Evolutionary conservation across 92 coral and sea anemone genomes (phyloP).

Genomic region (Pocillopora meandrina): DNA sequence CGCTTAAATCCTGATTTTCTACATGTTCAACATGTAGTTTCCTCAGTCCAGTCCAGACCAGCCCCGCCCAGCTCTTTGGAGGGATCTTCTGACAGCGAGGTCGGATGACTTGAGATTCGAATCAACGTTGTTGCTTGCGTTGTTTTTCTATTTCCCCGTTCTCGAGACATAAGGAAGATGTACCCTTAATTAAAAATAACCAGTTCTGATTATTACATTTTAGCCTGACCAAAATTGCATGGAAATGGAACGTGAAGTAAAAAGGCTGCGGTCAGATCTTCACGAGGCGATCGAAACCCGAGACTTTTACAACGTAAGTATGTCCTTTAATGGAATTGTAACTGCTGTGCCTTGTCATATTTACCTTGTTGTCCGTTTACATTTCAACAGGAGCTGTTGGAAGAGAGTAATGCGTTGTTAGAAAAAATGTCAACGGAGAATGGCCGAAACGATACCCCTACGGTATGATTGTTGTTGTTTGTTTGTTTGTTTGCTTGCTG

Average conservation of each 20-base stretch:
- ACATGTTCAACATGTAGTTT: too few species aligned
- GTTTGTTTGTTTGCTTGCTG: not conserved
- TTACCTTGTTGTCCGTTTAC: not conserved
- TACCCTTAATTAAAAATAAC: not conserved
- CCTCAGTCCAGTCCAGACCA: too few species aligned
- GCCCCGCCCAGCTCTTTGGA: too few species aligned
- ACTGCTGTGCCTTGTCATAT: too few species aligned
- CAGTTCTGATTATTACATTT: not conserved
- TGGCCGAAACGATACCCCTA: conserved; percentile 4
- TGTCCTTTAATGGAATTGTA: not conserved
- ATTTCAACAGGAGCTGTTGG: conserved; percentile 14
- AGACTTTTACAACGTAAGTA: conserved; percentile 27
- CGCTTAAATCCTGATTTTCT: too few species aligned
- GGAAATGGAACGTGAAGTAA: conserved; percentile 20
- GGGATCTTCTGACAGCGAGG: too few species aligned
- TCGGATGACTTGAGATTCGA: too few species aligned
- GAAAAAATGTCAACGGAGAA: conserved; percentile 35
- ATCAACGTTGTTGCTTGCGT: too few species aligned
- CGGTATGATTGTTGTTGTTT: conserved; percentile 13
- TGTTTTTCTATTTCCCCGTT: too few species aligned
- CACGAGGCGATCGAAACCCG: conserved; percentile 21
- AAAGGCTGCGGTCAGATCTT: conserved; percentile 18
- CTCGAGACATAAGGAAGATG: too few species aligned
- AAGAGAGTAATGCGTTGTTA: conserved; percentile 23
- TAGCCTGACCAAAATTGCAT: conserved; percentile 24